phyloP scores from a whole-genome alignment of 2,888 invertebrate genomes.

The Entomobrya multifasciata region DNA sequence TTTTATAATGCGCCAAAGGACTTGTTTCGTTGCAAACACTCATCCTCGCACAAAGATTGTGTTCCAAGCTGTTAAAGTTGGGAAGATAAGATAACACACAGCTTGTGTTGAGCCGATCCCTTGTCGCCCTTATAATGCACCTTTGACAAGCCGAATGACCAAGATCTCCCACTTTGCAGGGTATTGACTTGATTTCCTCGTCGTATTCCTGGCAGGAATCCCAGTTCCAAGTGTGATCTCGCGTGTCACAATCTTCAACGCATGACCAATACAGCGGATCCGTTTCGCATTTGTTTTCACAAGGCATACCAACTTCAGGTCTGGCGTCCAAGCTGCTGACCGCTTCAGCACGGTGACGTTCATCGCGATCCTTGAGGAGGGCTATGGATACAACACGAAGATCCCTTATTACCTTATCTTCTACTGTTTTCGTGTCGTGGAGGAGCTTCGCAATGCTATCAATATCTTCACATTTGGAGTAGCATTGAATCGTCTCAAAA shows the following conservation, averaged over 20 bases:
- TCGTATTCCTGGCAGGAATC: neutral
- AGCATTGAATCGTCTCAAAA: slow-evolving; percentile 53
- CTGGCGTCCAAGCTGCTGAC: neutral
- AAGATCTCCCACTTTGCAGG: no score
- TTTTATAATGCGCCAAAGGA: neutral
- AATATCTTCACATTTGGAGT: slow-evolving; percentile 12
- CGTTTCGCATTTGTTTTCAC: slow-evolving; percentile 50
- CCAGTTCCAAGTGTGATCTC: slow-evolving; percentile 45
- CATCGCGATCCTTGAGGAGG: neutral
- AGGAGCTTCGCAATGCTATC: neutral
- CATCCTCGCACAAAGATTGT: slow-evolving; percentile 32
- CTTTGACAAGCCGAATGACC: neutral
- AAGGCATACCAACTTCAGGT: slow-evolving; percentile 9
- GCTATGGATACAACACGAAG: neutral
- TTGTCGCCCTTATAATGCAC: slow-evolving; percentile 4
- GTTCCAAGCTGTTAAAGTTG: neutral
- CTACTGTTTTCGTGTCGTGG: neutral
- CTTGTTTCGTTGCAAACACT: neutral
- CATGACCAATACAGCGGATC: slow-evolving; percentile 63
- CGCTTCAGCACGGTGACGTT: neutral
- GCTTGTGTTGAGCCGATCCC: slow-evolving; percentile 5
- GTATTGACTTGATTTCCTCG: neutral
- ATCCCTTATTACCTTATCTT: neutral
- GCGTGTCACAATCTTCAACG: slow-evolving; percentile 24
- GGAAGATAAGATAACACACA: slow-evolving; percentile 32